Base-by-base conservation (phyloP, 2,888 invertebrate genomes). In the Sisyra nigra region DNA sequence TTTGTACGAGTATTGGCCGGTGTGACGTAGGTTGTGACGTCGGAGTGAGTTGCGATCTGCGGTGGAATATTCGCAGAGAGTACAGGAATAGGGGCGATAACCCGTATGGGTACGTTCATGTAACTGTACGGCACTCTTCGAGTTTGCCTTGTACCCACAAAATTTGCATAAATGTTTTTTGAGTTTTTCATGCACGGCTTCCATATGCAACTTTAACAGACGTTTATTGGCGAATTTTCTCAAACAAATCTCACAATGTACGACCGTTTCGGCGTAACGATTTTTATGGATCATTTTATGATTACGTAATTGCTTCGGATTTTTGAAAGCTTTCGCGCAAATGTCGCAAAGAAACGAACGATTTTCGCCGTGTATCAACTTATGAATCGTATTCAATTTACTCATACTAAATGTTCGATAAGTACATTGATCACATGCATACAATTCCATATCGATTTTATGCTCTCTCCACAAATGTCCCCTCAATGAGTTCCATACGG, bases 11-110 rank as follows among this genome's bases (percentile, higher is more conserved):
- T 74, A 76, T 40, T 76, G 71, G 11, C 83, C 82, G 5, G 80
- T 73, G 58, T 89, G 88, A 9, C 74, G 68, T 62, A 78, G 74
- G 52, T 80, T 78, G 60, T 89, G 89, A 2, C 87, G 69, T 17
- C 87, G 67, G 49, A 87, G 66, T 0, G 86, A 77, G 59, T 87
- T 88, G 61, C 86, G 86, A 57, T 88, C 87, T 2, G 78, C 72
- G 3, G 83, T 76, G 33, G 74, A 65, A 57, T 82, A 86, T 3
- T 66, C 65, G 58, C 89, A 89, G 40, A 69, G 61, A 30, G 76
- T 71, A 57, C 89, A 89, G 32, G 74, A 69, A 59, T 81, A 86
- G 0, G 85, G 82, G 55, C 82, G 83, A 55, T 81, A 81, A 36
- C 81, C 77, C 75, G 59, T 31, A 59, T 58, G 50, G 37, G 72